Evolutionary conservation across 2,888 invertebrate species (phyloP).

Genomic region (Anarsia innoxiella): DNA sequence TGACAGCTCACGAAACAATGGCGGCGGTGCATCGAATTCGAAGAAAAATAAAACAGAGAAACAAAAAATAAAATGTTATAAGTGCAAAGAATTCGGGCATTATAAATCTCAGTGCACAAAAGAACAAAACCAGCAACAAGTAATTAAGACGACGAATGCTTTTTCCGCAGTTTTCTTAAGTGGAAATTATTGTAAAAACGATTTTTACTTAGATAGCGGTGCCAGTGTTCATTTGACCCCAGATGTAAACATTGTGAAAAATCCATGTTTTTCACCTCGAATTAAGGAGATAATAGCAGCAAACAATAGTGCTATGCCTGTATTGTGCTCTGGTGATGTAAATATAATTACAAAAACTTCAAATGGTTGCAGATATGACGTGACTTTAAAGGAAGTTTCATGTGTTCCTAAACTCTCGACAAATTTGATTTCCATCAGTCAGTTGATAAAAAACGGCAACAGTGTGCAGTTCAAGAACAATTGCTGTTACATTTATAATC

Average conservation of each 20-base stretch:
- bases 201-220: constrained; percentile 7
- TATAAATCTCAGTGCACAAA: background rate
- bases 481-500: constrained; percentile 21
- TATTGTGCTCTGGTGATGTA: background rate
- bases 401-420: background rate
- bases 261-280: background rate
- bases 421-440: background rate
- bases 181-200: background rate
- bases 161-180: background rate
- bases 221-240: no score
- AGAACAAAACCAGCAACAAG: background rate
- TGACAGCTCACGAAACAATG: background rate
- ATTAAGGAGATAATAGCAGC: constrained; percentile 1
- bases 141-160: constrained; percentile 9
- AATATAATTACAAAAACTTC: background rate
- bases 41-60: background rate
- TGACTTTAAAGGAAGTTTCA: background rate
- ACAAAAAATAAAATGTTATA: background rate
- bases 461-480: constrained; percentile 18
- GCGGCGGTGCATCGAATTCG: background rate
- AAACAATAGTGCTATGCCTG: background rate
- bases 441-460: constrained; percentile 22
- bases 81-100: background rate
- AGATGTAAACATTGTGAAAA: background rate
- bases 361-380: background rate